A percentile compares a stretch with the other conserved stretches of the same genome.
Conservation (phyloP, 2,113 vertebrate species). For the Lamprotornis superbus region DNA sequence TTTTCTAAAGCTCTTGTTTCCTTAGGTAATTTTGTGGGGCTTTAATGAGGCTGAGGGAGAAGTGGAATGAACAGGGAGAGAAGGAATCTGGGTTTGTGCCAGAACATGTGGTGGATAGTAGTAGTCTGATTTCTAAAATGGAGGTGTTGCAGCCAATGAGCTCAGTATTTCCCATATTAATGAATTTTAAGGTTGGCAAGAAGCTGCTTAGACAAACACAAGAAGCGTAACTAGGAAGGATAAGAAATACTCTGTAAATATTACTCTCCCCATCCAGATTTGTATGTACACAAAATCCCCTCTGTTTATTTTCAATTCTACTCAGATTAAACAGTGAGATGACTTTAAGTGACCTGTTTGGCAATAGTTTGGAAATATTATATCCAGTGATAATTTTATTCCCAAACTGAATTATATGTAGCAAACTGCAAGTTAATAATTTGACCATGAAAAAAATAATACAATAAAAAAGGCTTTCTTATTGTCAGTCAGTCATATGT, state of each 20-base stretch:
- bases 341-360: neutral
- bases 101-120: neutral
- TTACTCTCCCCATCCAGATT: neutral
- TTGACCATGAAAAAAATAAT: neutral
- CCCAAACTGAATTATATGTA: neutral
- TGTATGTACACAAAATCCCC: neutral
- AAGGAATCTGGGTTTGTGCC: neutral
- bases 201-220: neutral
- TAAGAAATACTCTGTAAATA: neutral
- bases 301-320: neutral
- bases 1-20: neutral
- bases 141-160: neutral
- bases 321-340: neutral
- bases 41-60: neutral
- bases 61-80: neutral
- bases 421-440: neutral
- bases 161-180: slow-evolving; percentile 6
- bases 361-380: neutral
- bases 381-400: neutral
- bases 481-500: neutral
- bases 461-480: neutral
- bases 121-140: neutral
- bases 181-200: neutral
- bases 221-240: neutral
- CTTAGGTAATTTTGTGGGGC: neutral